Conservation (phyloP, 1,140 invertebrate species). For the Drosophila rhopaloa region DNA sequence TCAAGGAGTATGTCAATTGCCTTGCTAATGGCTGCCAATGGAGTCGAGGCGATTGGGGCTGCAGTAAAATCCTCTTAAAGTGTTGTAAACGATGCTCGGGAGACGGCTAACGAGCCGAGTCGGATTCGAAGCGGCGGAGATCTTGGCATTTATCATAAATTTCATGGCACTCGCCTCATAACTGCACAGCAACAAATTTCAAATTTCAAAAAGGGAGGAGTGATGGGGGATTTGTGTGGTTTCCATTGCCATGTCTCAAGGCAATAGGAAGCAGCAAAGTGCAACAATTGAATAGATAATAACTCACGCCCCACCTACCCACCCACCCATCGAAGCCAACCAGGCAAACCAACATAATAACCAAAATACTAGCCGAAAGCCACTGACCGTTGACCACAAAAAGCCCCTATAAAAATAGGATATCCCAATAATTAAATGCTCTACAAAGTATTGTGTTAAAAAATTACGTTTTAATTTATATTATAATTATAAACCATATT, state of each 20-base stretch:
- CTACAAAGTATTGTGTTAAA: not conserved
- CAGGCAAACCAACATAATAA: slow-evolving; percentile 36
- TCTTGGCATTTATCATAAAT: slow-evolving; percentile 72
- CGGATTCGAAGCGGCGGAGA: slow-evolving; percentile 27
- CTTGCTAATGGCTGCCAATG: slow-evolving; percentile 78
- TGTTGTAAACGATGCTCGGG: slow-evolving; percentile 74
- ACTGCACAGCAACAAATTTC: slow-evolving; percentile 33
- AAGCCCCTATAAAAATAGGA: slow-evolving; percentile 4
- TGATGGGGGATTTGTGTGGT: not conserved
- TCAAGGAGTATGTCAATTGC: slow-evolving; percentile 79
- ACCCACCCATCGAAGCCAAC: slow-evolving; percentile 33
- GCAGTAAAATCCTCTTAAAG: slow-evolving; percentile 65
- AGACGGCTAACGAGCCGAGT: slow-evolving; percentile 65
- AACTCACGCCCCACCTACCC: slow-evolving; percentile 83
- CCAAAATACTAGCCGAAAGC: slow-evolving; percentile 67
- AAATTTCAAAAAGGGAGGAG: slow-evolving; percentile 10
- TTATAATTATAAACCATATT: no score
- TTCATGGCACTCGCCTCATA: slow-evolving; percentile 51
- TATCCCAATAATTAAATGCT: not conserved
- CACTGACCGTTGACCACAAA: slow-evolving; percentile 71
- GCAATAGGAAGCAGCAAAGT: slow-evolving; percentile 75
- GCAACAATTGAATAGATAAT: slow-evolving; percentile 85
- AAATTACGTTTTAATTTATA: not conserved
- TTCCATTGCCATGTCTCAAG: slow-evolving; percentile 41
- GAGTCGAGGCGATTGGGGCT: slow-evolving; percentile 8